phyloP scores from a whole-genome alignment of 1,140 invertebrate genomes.

The Macrosteles quadrilineatus region DNA sequence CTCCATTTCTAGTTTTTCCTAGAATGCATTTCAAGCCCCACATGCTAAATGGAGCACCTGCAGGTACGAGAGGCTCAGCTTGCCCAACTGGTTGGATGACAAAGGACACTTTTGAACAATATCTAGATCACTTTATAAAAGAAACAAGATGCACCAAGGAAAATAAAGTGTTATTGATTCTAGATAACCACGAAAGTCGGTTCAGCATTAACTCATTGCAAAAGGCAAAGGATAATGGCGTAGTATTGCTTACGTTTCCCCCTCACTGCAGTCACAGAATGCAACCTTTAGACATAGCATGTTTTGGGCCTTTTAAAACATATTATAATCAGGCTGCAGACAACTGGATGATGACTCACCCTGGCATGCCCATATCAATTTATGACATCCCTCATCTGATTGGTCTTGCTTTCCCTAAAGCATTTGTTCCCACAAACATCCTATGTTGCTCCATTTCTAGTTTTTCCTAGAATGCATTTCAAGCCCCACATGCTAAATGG shows the following conservation, averaged over 20 bases:
- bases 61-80: too few relatives aligned
- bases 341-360: constrained; percentile 24
- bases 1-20: constrained; percentile 48
- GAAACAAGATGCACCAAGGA: constrained; percentile 41
- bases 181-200: constrained; percentile 49
- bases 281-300: constrained; percentile 48
- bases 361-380: background rate
- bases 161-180: constrained; percentile 47
- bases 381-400: background rate
- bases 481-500: too few relatives aligned
- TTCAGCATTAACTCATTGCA: constrained; percentile 39
- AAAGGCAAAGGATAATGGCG: constrained; percentile 39
- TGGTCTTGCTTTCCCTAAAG: background rate
- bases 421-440: constrained; percentile 15
- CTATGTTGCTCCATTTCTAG: constrained; percentile 45
- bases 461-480: constrained; percentile 44
- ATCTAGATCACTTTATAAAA: constrained; percentile 41
- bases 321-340: constrained; percentile 19
- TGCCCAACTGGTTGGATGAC: constrained; percentile 50
- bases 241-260: constrained; percentile 42
- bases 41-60: too few relatives aligned
- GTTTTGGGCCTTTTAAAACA: constrained; percentile 33
- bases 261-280: constrained; percentile 40
- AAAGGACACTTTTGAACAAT: constrained; percentile 38
- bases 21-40: too few relatives aligned